Conservation (phyloP, 2,113 vertebrate genomes). For the Pangasianodon gigas region DNA sequence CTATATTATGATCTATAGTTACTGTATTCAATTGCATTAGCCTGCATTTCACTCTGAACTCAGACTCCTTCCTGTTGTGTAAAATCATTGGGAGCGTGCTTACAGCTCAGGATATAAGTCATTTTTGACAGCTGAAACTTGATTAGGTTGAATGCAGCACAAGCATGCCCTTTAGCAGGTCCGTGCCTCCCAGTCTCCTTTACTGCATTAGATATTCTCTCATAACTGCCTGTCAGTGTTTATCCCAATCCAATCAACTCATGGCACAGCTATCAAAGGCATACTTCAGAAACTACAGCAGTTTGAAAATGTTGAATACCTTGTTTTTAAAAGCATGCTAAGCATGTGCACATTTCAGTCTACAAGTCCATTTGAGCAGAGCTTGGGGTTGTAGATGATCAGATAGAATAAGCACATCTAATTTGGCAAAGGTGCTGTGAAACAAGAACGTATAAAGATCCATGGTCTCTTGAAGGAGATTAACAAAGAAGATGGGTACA, state of each 20-base stretch:
- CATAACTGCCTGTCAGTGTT: slow-evolving; percentile 46
- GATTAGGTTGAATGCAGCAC: slow-evolving; percentile 40
- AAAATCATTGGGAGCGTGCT: slow-evolving; percentile 29
- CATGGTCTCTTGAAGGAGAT: slow-evolving; percentile 23
- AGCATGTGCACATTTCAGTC: slow-evolving; percentile 16
- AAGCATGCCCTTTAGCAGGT: slow-evolving; percentile 46
- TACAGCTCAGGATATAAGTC: slow-evolving; percentile 39
- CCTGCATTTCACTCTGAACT: slow-evolving; percentile 29
- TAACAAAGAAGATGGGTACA: slow-evolving; percentile 9
- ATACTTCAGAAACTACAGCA: slow-evolving; percentile 20
- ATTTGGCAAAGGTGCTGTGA: slow-evolving; percentile 26
- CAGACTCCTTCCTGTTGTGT: slow-evolving; percentile 20
- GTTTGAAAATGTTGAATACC: background rate
- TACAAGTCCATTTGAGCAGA: background rate
- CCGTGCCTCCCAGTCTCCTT: slow-evolving; percentile 26
- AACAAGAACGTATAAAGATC: slow-evolving; percentile 28
- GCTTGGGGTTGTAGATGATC: slow-evolving; percentile 23
- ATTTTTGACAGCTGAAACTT: slow-evolving; percentile 50
- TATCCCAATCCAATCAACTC: slow-evolving; percentile 14
- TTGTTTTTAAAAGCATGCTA: background rate
- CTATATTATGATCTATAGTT: background rate
- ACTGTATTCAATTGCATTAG: slow-evolving; percentile 1
- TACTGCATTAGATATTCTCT: slow-evolving; percentile 41
- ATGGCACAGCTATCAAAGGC: slow-evolving; percentile 33
- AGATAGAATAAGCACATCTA: slow-evolving; percentile 31